These are phyloP conservation scores for Drosophila auraria DNA, from an alignment of 1,140 invertebrate genomes.

Conservation along the genomic window DNA sequence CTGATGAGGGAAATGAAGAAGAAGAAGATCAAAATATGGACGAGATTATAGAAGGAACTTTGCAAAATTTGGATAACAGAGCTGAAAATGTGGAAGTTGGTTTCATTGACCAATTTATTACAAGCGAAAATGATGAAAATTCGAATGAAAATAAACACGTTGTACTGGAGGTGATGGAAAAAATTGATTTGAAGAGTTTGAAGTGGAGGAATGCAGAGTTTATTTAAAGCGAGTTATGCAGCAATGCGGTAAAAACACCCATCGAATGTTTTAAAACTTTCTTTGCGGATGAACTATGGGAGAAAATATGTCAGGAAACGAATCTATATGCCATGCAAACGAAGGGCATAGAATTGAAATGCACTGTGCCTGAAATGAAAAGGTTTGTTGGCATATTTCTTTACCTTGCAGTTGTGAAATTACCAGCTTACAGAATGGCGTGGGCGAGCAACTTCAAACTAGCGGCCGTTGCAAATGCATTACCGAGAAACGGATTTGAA, in stretches of 20 bases:
- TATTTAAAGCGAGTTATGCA: not conserved
- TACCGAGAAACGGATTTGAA: not conserved
- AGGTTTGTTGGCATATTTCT: slow-evolving; percentile 28
- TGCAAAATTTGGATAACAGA: slow-evolving; percentile 5
- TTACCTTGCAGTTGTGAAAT: slow-evolving; percentile 30
- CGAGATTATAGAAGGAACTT: slow-evolving; percentile 3
- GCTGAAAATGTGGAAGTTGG: too few relatives aligned
- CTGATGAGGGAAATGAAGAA: slow-evolving; percentile 14
- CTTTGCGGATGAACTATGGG: slow-evolving; percentile 40
- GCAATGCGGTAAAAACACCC: slow-evolving; percentile 2
- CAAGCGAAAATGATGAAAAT: slow-evolving; percentile 9
- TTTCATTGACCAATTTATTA: too few relatives aligned
- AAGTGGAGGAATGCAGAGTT: too few relatives aligned
- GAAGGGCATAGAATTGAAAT: slow-evolving; percentile 39
- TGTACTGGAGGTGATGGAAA: slow-evolving; percentile 32
- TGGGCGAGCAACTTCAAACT: too few relatives aligned
- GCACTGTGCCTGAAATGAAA: slow-evolving; percentile 23
- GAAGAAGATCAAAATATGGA: slow-evolving; percentile 10
- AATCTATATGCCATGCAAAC: slow-evolving; percentile 17
- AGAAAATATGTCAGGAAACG: slow-evolving; percentile 42
- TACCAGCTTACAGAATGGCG: slow-evolving; percentile 8
- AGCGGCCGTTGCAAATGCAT: too few relatives aligned
- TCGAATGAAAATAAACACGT: slow-evolving; percentile 25
- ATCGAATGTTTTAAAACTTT: slow-evolving; percentile 18
- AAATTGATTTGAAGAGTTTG: slow-evolving; percentile 31